Conservation (phyloP, 2,797 vertebrate genomes). For the Serranus cabrilla region DNA sequence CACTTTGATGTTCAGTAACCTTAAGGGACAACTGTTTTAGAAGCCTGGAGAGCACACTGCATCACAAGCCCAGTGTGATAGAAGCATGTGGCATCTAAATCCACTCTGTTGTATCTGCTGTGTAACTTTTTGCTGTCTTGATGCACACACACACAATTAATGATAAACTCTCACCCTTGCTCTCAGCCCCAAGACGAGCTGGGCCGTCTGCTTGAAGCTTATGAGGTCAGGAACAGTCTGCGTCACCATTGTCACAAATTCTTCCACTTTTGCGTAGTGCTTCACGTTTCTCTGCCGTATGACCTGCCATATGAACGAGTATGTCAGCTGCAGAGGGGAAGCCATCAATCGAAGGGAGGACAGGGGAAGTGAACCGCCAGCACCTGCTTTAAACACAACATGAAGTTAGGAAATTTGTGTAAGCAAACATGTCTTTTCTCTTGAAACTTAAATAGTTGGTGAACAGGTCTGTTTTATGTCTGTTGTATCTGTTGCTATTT, state of each 20-base stretch:
- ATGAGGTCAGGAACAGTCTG: slow-evolving; percentile 85
- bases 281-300: slow-evolving; percentile 77
- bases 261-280: slow-evolving; percentile 85
- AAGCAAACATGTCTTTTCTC: background rate
- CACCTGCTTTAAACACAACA: slow-evolving; percentile 45
- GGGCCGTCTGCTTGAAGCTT: slow-evolving; percentile 85
- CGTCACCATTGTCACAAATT: slow-evolving; percentile 85
- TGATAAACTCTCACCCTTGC: slow-evolving; percentile 81
- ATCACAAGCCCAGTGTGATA: slow-evolving; percentile 1
- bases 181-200: slow-evolving; percentile 86
- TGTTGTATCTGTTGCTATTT: background rate
- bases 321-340: slow-evolving; percentile 83
- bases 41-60: background rate
- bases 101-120: background rate
- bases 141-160: background rate
- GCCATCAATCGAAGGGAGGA: slow-evolving; percentile 81
- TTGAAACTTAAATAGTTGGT: background rate
- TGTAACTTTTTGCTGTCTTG: background rate
- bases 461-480: background rate
- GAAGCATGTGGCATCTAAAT: background rate
- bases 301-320: slow-evolving; percentile 87
- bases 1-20: slow-evolving; percentile 14
- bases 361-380: slow-evolving; percentile 67
- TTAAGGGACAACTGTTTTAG: slow-evolving; percentile 2
- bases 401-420: background rate